Conservation (phyloP, 1,140 invertebrate species). For the Bombus pascuorum region DNA sequence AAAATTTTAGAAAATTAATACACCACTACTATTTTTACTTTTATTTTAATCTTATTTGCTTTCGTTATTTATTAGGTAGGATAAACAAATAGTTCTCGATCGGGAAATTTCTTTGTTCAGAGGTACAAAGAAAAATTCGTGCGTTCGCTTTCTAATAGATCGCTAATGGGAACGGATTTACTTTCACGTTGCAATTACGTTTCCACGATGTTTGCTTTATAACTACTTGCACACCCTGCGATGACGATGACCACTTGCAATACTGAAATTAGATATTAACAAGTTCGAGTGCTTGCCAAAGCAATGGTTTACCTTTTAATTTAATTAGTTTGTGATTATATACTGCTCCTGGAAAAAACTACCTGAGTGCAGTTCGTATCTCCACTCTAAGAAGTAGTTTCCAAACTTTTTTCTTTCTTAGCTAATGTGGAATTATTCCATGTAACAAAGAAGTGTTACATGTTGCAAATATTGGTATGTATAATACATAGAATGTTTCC, state of each 20-base stretch:
- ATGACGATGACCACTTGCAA: background rate
- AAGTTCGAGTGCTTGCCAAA: background rate
- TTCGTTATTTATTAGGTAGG: background rate
- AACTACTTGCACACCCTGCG: constrained; percentile 4
- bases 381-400: background rate
- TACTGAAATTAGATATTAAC: background rate
- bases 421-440: background rate
- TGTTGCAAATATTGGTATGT: background rate
- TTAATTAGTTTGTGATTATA: constrained; percentile 10
- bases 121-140: background rate
- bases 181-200: constrained; percentile 25
- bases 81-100: background rate
- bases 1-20: background rate
- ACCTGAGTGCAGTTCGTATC: background rate
- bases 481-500: background rate
- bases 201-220: constrained; percentile 11
- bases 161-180: constrained; percentile 8
- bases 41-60: background rate
- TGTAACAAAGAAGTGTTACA: background rate
- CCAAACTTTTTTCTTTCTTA: background rate
- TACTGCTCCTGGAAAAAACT: background rate
- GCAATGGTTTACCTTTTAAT: background rate
- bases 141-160: constrained; percentile 6
- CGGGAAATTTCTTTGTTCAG: background rate
- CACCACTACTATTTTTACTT: too few relatives aligned